Percentiles rank a stretch among this genome's conserved stretches.
These are phyloP conservation scores for Timema podura DNA, from an alignment of 2,888 invertebrate species.

Conservation along the genomic window DNA sequence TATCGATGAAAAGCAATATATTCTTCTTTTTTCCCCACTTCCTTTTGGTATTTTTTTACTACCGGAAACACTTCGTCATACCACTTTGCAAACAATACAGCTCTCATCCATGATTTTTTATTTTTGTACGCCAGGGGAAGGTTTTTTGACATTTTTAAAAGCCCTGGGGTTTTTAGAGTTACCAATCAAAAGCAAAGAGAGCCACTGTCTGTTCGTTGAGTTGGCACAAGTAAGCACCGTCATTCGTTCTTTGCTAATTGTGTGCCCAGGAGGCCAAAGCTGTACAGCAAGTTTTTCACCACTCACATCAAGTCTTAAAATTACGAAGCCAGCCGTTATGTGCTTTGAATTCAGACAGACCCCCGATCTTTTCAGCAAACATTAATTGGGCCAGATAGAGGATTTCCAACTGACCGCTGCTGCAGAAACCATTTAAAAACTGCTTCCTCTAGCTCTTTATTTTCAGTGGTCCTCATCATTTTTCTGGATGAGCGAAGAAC, in stretches of 20 bases:
- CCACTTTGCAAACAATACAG: background rate
- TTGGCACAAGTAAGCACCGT: background rate
- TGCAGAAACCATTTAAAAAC: slow-evolving; percentile 5
- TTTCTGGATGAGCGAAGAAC: no score
- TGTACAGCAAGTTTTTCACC: slow-evolving; percentile 7
- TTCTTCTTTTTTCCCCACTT: no score
- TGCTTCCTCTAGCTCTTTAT: slow-evolving; percentile 2
- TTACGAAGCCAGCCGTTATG: background rate
- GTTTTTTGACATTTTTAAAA: background rate
- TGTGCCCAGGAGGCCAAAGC: slow-evolving; percentile 13
- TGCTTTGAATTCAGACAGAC: no score
- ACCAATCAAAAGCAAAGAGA: background rate
- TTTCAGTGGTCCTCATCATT: background rate
- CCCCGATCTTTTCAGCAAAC: no score
- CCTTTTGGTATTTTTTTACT: slow-evolving; percentile 11
- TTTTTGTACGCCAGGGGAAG: background rate
- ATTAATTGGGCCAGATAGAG: background rate
- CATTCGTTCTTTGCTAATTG: background rate
- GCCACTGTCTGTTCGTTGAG: background rate
- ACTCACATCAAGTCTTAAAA: slow-evolving; percentile 11
- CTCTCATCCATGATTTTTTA: background rate
- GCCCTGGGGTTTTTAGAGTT: no score
- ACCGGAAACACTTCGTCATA: background rate
- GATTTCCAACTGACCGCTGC: background rate
- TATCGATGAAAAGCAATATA: slow-evolving; percentile 3